These are phyloP conservation scores for Bilobella aurantiaca DNA, from an alignment of 1,140 invertebrate genomes.

Conservation along the genomic window DNA sequence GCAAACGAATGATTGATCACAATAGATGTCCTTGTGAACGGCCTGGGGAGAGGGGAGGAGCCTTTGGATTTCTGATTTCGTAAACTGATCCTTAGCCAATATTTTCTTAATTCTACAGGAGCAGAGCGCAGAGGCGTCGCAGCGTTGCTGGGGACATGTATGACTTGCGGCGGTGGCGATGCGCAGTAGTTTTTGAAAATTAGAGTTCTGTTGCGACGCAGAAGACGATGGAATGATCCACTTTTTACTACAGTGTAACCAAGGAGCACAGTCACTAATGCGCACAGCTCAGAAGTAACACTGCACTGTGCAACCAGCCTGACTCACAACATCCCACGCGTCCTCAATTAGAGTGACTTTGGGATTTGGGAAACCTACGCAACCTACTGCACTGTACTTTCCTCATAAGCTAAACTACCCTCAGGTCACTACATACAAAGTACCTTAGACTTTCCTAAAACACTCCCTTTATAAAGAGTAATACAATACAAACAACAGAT, in stretches of 20 bases:
- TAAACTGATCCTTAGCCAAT: not conserved
- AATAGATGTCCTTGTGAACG: not conserved
- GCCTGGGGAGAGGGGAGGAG: not conserved
- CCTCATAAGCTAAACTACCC: constrained; percentile 2
- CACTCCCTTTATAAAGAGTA: not conserved
- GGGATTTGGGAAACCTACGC: not conserved
- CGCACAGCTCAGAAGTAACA: not conserved
- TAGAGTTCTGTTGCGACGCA: not conserved
- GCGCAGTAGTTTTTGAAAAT: not conserved
- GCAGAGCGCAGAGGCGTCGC: not conserved
- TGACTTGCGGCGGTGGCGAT: not conserved
- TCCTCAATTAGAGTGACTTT: not conserved
- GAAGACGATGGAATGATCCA: constrained; percentile 3
- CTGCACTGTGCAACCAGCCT: not conserved
- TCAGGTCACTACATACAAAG: constrained; percentile 9
- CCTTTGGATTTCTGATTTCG: not conserved
- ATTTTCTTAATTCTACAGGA: not conserved
- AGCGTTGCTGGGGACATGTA: not conserved
- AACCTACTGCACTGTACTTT: not conserved
- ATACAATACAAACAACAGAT: constrained; percentile 5
- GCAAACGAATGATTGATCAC: not conserved
- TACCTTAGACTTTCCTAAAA: constrained; percentile 1
- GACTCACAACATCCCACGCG: not conserved
- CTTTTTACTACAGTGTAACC: not conserved
- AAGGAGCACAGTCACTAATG: constrained; percentile 8